These are phyloP conservation scores for Oconnorella tubifera DNA, from an alignment of 2,888 invertebrate species.

Conservation along the genomic window DNA sequence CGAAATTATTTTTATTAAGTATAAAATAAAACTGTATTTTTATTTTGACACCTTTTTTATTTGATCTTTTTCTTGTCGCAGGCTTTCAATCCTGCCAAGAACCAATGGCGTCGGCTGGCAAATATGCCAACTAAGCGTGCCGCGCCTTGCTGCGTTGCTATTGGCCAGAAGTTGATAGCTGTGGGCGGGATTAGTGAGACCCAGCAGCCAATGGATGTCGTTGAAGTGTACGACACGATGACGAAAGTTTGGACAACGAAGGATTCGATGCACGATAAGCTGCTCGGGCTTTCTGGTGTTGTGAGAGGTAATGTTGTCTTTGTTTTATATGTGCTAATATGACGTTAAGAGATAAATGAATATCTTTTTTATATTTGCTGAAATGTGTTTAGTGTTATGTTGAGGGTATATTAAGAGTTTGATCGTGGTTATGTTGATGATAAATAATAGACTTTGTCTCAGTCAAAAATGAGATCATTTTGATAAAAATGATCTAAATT, in stretches of 20 bases:
- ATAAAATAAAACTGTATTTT: constrained; percentile 28
- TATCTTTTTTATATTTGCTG: too few species aligned
- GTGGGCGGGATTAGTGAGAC: constrained; percentile 48
- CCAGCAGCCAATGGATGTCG: constrained; percentile 47
- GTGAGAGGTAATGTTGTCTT: constrained; percentile 29
- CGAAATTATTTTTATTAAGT: too few species aligned
- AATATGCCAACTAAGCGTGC: constrained; percentile 50
- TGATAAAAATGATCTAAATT: too few species aligned
- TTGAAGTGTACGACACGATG: constrained; percentile 47
- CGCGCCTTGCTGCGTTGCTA: constrained; percentile 41
- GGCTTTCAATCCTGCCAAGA: constrained; percentile 19
- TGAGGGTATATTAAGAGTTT: too few species aligned
- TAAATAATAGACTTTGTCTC: too few species aligned
- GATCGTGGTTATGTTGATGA: too few species aligned
- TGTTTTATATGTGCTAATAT: too few species aligned
- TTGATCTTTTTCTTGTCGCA: too few species aligned
- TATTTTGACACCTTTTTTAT: too few species aligned
- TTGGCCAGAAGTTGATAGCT: constrained; percentile 45
- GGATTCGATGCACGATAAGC: constrained; percentile 40
- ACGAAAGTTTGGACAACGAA: constrained; percentile 44
- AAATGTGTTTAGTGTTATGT: too few species aligned
- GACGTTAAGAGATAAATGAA: too few species aligned
- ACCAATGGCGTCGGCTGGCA: constrained; percentile 23
- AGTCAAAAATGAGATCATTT: too few species aligned
- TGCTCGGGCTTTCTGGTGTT: constrained; percentile 48